These are phyloP conservation scores for Rallus limicola DNA, from an alignment of 2,113 vertebrate genomes.

Conservation along the genomic window DNA sequence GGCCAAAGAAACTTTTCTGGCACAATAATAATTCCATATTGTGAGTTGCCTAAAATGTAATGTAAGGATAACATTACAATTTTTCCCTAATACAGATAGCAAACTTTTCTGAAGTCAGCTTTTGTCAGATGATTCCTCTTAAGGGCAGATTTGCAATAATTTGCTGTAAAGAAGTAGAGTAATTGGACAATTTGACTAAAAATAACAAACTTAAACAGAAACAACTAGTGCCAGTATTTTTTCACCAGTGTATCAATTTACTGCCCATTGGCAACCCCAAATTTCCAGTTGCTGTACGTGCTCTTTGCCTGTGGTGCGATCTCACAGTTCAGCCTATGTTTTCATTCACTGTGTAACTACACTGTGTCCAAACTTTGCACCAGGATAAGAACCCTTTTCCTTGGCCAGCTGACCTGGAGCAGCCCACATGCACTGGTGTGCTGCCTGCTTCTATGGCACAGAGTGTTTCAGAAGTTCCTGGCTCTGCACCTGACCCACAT, in stretches of 20 bases:
- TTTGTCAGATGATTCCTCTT: not conserved
- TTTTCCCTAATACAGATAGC: not conserved
- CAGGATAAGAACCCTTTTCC: not conserved
- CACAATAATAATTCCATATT: not conserved
- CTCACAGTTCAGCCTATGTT: fast-evolving
- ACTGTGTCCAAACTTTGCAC: not conserved
- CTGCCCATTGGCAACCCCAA: not conserved
- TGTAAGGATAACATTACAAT: not conserved
- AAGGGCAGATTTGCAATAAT: not conserved
- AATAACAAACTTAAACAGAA: not conserved
- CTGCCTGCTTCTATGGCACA: not conserved
- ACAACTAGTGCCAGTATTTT: not conserved
- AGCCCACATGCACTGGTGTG: too few species aligned
- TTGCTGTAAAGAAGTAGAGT: not conserved
- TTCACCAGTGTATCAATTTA: not conserved
- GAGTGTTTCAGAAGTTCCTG: not conserved
- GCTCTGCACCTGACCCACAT: not conserved
- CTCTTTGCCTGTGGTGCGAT: not conserved
- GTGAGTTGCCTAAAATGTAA: not conserved
- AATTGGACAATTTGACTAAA: not conserved
- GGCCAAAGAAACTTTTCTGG: not conserved
- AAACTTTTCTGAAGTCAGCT: not conserved
- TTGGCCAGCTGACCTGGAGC: not conserved
- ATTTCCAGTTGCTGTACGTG: not conserved
- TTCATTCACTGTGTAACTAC: not conserved